A percentile compares a stretch with the other conserved stretches of the same genome.
These are phyloP conservation scores for Etheostoma cragini DNA, from an alignment of 2,113 vertebrate species.

Conservation along the genomic window DNA sequence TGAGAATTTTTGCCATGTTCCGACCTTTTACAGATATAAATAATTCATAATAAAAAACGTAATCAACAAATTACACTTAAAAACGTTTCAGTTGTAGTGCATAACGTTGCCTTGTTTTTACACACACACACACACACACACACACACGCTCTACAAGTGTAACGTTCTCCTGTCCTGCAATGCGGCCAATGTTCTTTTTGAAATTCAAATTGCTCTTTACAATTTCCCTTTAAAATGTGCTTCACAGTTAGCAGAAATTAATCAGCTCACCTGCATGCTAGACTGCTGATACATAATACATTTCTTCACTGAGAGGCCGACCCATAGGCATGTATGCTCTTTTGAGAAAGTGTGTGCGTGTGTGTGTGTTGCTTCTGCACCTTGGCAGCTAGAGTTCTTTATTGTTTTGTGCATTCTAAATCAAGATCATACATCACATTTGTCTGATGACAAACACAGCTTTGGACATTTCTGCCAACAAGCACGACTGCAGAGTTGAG, in stretches of 20 bases:
- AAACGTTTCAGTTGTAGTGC: neutral
- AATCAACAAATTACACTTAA: neutral
- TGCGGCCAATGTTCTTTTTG: constrained; percentile 48
- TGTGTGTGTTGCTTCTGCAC: neutral
- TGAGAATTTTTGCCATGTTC: neutral
- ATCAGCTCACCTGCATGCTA: constrained; percentile 72
- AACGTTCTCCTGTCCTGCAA: constrained; percentile 51
- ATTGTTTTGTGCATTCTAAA: constrained; percentile 61
- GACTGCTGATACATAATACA: constrained; percentile 65
- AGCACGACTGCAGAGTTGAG: constrained; percentile 55
- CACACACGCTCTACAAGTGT: constrained; percentile 38
- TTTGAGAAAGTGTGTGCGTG: constrained; percentile 1
- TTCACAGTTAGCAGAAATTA: constrained; percentile 76
- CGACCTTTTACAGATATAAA: neutral
- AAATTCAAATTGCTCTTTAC: constrained; percentile 63
- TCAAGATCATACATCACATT: constrained; percentile 73
- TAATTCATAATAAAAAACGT: neutral
- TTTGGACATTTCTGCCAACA: constrained; percentile 70
- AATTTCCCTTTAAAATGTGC: constrained; percentile 66
- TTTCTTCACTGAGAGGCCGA: constrained; percentile 25
- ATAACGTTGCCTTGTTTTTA: constrained; percentile 9
- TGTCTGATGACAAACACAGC: constrained; percentile 67
- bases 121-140: neutral
- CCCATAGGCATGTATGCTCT: constrained; percentile 16
- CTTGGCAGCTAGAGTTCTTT: constrained; percentile 45